A percentile compares a stretch with the other conserved stretches of the same genome.
Evolutionary conservation across 2,113 vertebrate species (phyloP).

Genomic region (Calyptommatus sinebrachiatus): DNA sequence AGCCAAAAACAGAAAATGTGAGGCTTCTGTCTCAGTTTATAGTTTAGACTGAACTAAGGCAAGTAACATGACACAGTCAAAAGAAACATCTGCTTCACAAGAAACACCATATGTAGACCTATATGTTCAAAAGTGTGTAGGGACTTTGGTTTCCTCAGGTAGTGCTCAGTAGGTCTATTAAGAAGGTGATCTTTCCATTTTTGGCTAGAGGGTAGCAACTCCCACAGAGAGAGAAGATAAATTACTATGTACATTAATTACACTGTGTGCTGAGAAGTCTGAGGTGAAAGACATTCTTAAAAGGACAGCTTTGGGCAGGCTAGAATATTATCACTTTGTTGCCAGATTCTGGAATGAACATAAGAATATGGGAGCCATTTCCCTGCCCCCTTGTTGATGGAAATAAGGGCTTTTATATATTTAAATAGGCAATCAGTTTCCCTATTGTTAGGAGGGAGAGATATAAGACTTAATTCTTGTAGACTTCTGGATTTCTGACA

Average conservation of each 20-base stretch:
- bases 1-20: neutral
- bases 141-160: neutral
- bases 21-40: neutral
- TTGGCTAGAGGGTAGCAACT: conserved; percentile 17
- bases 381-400: neutral
- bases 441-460: neutral
- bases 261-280: neutral
- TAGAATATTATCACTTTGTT: conserved; percentile 7
- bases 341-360: neutral
- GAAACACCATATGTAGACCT: neutral
- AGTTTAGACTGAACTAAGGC: neutral
- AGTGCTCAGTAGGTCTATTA: neutral
- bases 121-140: conserved; percentile 17
- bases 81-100: conserved; percentile 4
- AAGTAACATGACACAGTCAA: neutral
- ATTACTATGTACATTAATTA: conserved; percentile 20
- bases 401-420: neutral
- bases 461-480: neutral
- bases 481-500: neutral
- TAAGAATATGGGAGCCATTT: neutral
- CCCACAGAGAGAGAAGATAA: conserved; percentile 2
- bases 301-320: conserved; percentile 29
- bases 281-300: conserved; percentile 17
- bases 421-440: neutral
- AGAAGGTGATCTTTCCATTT: conserved; percentile 18